Evolutionary conservation across 2,113 vertebrate genomes (phyloP), one percentile per base, ranked within the genome.

Genomic region (Podocnemis expansa): DNA sequence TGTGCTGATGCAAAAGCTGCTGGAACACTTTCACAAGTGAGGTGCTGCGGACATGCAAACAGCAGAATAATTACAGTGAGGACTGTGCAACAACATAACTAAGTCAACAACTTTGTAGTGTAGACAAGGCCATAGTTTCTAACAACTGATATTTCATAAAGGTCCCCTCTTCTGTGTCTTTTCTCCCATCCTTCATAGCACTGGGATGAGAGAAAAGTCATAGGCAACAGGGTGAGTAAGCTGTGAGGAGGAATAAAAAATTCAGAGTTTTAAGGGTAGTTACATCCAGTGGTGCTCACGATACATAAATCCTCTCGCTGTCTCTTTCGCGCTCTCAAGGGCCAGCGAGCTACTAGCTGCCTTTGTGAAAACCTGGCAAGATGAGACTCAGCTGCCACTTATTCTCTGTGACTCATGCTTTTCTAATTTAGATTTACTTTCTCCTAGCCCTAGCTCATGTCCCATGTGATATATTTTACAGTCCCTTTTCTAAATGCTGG

Each of bases 301-400:
- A 41, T 75, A 25, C n/a, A 75, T 41, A 38, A 43, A 10, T 12
- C n/a, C 41, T 75, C 22, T 43, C 25, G 21, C 25, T 75, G 22
- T n/a, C n/a, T n/a, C n/a, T n/a, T n/a, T n/a, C n/a, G 70, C 4
- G 25, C 38, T 78, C 52, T 60, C 51, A 2, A 52, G 52, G 34
- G 41, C 75, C 21, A 27, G 3, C 5, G 0, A 0, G 21, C 27
- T 0, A 1, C 12, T 51, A 85, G 24, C 10, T 60, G 47, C 47
- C 73, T 0, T 6, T 13, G 3, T 78, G 47, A 2, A 11, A 56
- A 90, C 10, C 10, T 75, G 67, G 29, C 21, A 24, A 47, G 87
- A 87, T 29, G 16, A 25, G 27, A 83, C 27, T 38, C 38, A 83
- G 2, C 58, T 11, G 55, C 31, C 82, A 3, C 41, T 75, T 63